Evolutionary conservation across 2,113 vertebrate species (phyloP), one percentile per base, ranked within the genome.

Genomic region (Alectura lathami): DNA sequence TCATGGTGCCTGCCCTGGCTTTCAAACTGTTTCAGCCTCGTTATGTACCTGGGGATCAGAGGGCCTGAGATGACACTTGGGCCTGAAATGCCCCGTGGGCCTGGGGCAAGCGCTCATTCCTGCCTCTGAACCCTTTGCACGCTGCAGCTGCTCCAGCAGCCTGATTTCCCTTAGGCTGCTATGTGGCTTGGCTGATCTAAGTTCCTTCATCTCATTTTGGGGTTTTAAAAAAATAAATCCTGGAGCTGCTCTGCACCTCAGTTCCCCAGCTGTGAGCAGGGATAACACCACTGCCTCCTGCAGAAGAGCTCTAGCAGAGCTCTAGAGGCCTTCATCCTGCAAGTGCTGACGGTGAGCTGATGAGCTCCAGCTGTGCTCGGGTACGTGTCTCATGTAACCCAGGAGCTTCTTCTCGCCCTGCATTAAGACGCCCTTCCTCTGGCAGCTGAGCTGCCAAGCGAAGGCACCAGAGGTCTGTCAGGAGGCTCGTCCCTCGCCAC

Each of bases 311-410:
- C 6, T 63, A 38, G 27, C 11, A 70, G 68, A 38, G 53, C 5
- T 36, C 32, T 68, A 64, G 62, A 72, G 34, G 45, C 20, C 43
- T 83, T 45, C 13, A 16, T n/a, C 68, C 30, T 64, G 63, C 38
- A 64, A 30, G 27, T 29, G 16, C 42, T 32, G 27, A 13, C 27
- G 27, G 42, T 48, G 62, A 34, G 43, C 40, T 36, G 18, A 23
- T 1, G 4, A 66, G 27, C 48, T 62, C 21, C 60, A 50, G 45
- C 12, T 13, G 1, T 18, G 27, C 43, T 1, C 18, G 69, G 59
- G 48, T 23, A 18, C 3, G 1, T 14, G n/a, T 38, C 2, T 17
- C 42, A 21, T 63, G 27, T 36, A 14, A 1, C 8, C 1, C 1
- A 6, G 3, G 21, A 45, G 26, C 6, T 38, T 34, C 14, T 72